Evolutionary conservation across 1,140 invertebrate species (phyloP), one percentile per base, ranked within the genome.

Genomic region (Drosophila willistoni): DNA sequence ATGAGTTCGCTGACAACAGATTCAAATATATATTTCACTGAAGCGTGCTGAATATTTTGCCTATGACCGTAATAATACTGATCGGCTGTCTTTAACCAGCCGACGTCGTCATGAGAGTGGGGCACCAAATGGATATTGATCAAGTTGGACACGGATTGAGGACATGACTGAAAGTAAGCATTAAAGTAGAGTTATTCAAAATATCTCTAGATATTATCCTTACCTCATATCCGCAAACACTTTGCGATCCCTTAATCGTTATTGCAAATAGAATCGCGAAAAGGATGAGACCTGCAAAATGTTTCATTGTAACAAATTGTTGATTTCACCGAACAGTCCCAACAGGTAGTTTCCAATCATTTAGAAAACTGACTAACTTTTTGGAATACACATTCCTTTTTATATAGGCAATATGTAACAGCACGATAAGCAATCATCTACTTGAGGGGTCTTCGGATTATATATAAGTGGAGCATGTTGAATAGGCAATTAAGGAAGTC

Each of bases 51-150:
- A 9, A 96, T 96, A 1, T 86, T 91, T 13, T 94, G 94, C 14
- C 93, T 78, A 94, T 95, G 94, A 81, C 97, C 97, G 92, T 95
- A 97, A 82, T 96, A 98, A 92, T 98, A 98, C 89, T 98, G 96
- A 92, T 98, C 97, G 0, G 98, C 96, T 0, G 97, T 98, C 92
- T 98, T 98, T 1, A 98, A 91, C 97, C 97, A 98, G 13, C 97
- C 97, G 0, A 98, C 97, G 92, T 98, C 97, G 90, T 98, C 96
- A 84, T 98, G 97, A 2, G 95, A 95, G 80, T 96, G 96, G 0
- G 96, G 92, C 0, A 98, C 95, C 5, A 98, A 91, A 84, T 98
- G 97, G 3, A 98, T 96, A 90, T 98, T 98, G 1, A 97, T 83
- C 79, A 95, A 94, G 0, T 93, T 93, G 0, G 93, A 78, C 64